Conservation (phyloP, 2,113 vertebrate species). For the Proteles cristata region DNA sequence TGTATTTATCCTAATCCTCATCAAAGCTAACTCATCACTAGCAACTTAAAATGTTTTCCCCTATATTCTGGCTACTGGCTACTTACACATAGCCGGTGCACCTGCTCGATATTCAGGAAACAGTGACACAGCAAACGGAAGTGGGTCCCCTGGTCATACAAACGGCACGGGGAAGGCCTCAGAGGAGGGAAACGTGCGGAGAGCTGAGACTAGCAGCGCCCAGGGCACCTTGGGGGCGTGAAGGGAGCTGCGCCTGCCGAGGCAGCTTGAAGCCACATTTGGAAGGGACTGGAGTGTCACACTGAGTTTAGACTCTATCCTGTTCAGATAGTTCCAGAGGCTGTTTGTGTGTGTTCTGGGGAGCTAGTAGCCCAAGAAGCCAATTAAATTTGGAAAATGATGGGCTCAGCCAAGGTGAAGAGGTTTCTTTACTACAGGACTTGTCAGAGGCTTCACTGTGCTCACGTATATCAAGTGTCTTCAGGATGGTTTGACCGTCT, state of each 20-base stretch:
- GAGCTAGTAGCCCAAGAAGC: neutral
- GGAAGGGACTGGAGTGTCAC: neutral
- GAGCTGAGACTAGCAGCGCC: neutral
- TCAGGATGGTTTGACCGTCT: neutral
- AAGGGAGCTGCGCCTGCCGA: neutral
- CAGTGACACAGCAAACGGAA: neutral
- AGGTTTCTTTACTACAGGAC: neutral
- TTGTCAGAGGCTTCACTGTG: neutral
- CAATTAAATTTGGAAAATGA: neutral
- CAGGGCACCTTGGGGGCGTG: accelerated
- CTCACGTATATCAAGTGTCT: neutral
- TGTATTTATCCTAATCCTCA: neutral
- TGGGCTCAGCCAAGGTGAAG: neutral
- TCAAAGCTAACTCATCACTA: neutral
- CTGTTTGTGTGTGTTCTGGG: neutral
- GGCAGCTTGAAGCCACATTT: neutral
- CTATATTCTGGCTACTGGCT: neutral
- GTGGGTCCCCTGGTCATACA: neutral
- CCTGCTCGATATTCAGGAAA: neutral
- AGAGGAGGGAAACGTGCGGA: neutral
- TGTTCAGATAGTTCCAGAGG: neutral
- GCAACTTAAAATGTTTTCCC: neutral
- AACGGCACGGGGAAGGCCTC: neutral
- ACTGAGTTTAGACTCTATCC: neutral
- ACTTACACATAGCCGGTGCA: neutral